Evolutionary conservation across 2,113 vertebrate species (phyloP), one percentile per base, ranked within the genome.

Genomic region (Dryoscopus gambensis): DNA sequence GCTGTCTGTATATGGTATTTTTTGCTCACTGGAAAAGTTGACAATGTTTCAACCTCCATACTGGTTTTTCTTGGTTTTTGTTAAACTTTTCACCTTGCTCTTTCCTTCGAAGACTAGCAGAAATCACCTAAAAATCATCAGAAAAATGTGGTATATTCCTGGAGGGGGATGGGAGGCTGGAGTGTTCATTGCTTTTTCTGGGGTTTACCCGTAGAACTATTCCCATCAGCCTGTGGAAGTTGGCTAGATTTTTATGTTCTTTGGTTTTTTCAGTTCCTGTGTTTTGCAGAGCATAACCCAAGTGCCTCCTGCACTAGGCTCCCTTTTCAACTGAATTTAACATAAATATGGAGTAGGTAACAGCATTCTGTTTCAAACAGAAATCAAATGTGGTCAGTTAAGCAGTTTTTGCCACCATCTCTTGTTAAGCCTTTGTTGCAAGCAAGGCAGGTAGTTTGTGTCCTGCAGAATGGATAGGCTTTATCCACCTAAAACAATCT

Each of bases 21-120:
- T 83, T 70, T 91, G 27, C 35, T 87, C 44, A 44, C 39, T 87
- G 87, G 81, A 81, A 93, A 89, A 91, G 27, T 7, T 84, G 59
- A 46, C 31, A 23, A 1, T 57, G 50, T 80, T 93, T 87, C 23
- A 57, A 21, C 7, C 33, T 92, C 63, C 84, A 39, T 21, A 15
- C 16, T 6, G 21, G 15, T 79, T 62, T 84, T 39, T 46, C 19
- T 76, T 60, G 2, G 0, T 49, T 87, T 89, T 68, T 44, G 22
- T 60, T 77, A 24, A 27, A 22, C 13, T 76, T 77, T 93, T 91
- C 16, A 37, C 20, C 20, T 80, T 85, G 20, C 57, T 37, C 30
- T 73, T 89, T 82, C 35, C 84, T 77, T 82, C 17, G 6, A 44
- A 62, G 28, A 49, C 33, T 57, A 80, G 37, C 23, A 85, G 63